These are phyloP conservation scores for Thecophora atra DNA, from an alignment of 2,888 invertebrate species.

Conservation along the genomic window DNA sequence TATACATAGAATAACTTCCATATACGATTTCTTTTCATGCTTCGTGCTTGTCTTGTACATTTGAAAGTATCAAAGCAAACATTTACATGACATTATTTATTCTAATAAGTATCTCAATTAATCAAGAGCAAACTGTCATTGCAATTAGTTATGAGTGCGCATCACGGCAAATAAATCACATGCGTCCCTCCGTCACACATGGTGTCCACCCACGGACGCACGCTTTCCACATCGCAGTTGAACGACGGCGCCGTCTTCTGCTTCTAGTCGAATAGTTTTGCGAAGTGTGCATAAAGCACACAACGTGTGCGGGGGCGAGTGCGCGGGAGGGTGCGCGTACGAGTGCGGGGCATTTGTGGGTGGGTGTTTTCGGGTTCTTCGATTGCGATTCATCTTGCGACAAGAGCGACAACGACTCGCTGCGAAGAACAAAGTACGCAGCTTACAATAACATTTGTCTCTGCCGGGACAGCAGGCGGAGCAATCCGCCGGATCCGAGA, in stretches of 20 bases:
- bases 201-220: conserved; percentile 30
- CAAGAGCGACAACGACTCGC: conserved; percentile 10
- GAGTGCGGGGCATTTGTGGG: neutral
- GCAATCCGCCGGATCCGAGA: neutral
- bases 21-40: no score
- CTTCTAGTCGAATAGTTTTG: conserved; percentile 2
- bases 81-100: conserved; percentile 36
- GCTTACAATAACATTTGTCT: conserved; percentile 40
- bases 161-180: conserved; percentile 36
- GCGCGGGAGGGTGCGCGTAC: neutral
- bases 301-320: conserved; percentile 1
- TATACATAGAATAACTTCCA: no score
- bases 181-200: conserved; percentile 17
- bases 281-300: conserved; percentile 33
- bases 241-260: neutral
- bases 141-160: conserved; percentile 37
- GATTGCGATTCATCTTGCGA: conserved; percentile 25
- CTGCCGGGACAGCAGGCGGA: conserved; percentile 1
- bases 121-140: conserved; percentile 36
- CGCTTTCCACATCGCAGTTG: neutral
- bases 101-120: conserved; percentile 38
- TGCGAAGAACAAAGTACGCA: conserved; percentile 30
- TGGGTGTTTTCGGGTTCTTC: neutral
- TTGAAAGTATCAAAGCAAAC: neutral
- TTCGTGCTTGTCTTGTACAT: no score